Evolutionary conservation across 1,140 invertebrate genomes (phyloP).

Genomic region (Epicauta chinensis): DNA sequence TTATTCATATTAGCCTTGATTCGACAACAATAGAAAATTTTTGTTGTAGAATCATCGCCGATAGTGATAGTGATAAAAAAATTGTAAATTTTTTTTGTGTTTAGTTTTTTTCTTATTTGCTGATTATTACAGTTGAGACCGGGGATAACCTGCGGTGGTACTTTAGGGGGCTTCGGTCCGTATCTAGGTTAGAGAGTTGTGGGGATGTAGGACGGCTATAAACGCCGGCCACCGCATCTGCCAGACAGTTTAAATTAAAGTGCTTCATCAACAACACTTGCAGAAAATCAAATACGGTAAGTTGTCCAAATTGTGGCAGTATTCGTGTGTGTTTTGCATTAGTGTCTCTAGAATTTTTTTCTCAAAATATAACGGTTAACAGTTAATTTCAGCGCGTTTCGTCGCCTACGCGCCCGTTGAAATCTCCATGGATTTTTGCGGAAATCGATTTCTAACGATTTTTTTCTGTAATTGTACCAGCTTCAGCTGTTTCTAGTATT

Average conservation of each 20-base stretch:
- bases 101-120: not conserved
- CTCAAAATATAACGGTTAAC: not conserved
- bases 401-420: not conserved
- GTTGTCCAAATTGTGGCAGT: conserved; percentile 5
- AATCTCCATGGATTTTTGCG: not conserved
- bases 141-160: conserved; percentile 15
- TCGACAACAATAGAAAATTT: not conserved
- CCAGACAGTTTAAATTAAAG: conserved; percentile 33
- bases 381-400: not conserved
- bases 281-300: conserved; percentile 26
- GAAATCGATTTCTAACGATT: not conserved
- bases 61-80: conserved; percentile 33
- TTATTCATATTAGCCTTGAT: not conserved
- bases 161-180: conserved; percentile 19
- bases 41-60: not conserved
- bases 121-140: no score
- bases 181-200: conserved; percentile 38
- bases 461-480: not conserved
- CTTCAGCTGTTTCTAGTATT: no score
- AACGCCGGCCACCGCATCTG: conserved; percentile 27
- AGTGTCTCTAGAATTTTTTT: not conserved
- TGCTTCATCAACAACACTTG: conserved; percentile 22
- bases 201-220: conserved; percentile 44
- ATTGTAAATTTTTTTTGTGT: conserved; percentile 2
- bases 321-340: not conserved